Conservation (phyloP, 2,888 invertebrate species). For the Hirtodrosophila histrioides region DNA sequence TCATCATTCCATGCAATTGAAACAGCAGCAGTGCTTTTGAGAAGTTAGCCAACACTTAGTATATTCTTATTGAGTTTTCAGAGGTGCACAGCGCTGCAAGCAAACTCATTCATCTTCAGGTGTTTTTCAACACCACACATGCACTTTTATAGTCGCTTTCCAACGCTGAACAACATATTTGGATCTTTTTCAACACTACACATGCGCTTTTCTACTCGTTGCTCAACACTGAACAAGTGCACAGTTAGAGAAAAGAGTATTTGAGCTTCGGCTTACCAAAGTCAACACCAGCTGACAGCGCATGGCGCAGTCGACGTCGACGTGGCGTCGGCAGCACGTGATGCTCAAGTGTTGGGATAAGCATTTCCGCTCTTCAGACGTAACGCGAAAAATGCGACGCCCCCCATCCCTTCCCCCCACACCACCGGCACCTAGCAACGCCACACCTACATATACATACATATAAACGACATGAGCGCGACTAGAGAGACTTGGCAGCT, state of each 20-base stretch:
- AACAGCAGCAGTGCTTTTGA: no score
- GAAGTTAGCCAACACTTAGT: no score
- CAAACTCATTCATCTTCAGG: no score
- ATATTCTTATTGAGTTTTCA: neutral
- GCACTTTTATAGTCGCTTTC: no score
- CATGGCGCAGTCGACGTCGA: slow-evolving; percentile 35
- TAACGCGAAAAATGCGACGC: slow-evolving; percentile 59
- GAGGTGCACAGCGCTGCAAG: no score
- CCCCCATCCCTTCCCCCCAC: neutral
- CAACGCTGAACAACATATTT: no score
- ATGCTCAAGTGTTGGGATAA: slow-evolving; percentile 78
- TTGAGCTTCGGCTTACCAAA: no score
- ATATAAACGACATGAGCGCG: slow-evolving; percentile 14
- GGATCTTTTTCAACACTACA: no score
- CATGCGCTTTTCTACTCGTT: neutral
- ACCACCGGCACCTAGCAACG: slow-evolving; percentile 1
- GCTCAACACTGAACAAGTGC: neutral
- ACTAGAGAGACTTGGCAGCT: slow-evolving; percentile 19
- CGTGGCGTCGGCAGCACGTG: slow-evolving; percentile 58
- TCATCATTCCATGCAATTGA: no score
- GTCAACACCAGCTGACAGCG: slow-evolving; percentile 15
- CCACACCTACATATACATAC: slow-evolving; percentile 9
- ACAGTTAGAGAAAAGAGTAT: no score
- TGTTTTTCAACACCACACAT: no score
- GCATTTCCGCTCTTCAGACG: slow-evolving; percentile 79